Evolutionary conservation across 2,888 invertebrate species (phyloP).

Genomic region (Hedya salicella): DNA sequence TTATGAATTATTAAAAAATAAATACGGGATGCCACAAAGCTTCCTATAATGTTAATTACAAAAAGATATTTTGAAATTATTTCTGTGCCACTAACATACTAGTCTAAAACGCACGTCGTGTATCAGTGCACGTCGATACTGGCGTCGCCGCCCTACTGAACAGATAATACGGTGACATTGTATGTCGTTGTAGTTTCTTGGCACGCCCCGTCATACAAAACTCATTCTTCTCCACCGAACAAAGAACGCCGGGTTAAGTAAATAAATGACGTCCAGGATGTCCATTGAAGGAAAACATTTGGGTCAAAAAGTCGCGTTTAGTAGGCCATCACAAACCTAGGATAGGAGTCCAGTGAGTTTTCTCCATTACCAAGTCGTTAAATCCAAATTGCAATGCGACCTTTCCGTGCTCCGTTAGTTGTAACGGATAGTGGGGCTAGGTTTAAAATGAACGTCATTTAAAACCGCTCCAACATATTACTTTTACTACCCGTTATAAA

Average conservation of each 20-base stretch:
- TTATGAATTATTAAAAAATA: too few relatives aligned
- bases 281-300: constrained; percentile 17
- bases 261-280: neutral
- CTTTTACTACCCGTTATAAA: constrained; percentile 33
- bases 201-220: neutral
- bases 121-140: too few relatives aligned
- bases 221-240: neutral
- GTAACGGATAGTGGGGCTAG: constrained; percentile 37
- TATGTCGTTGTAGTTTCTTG: too few relatives aligned
- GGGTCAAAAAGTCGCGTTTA: constrained; percentile 47
- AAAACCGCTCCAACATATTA: constrained; percentile 26
- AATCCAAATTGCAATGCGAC: constrained; percentile 41
- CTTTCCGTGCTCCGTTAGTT: constrained; percentile 36
- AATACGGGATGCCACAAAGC: too few relatives aligned
- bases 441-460: constrained; percentile 39
- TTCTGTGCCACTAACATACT: too few relatives aligned
- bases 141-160: too few relatives aligned
- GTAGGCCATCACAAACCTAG: constrained; percentile 30
- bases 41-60: too few relatives aligned
- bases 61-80: too few relatives aligned
- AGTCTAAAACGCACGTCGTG: too few relatives aligned
- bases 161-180: too few relatives aligned
- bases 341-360: constrained; percentile 27
- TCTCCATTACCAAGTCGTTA: constrained; percentile 40
- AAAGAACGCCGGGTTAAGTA: neutral